Evolutionary conservation across 1,140 invertebrate genomes (phyloP).

Genomic region (Lordiphosa stackelbergi): DNA sequence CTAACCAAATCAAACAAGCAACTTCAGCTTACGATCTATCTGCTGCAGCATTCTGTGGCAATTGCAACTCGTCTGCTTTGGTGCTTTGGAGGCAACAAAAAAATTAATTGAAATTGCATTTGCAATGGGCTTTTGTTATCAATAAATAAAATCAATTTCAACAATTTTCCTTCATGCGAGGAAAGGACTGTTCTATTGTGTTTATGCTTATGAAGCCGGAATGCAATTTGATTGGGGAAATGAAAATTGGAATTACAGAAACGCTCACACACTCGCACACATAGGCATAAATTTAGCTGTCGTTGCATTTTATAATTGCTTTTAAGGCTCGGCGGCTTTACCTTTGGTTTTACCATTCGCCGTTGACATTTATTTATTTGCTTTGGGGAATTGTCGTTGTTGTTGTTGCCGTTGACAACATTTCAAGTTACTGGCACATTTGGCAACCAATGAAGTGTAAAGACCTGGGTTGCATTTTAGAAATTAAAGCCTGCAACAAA

Average conservation of each 20-base stretch:
- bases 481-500: conserved; percentile 27
- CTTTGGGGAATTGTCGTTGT: conserved; percentile 62
- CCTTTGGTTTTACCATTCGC: conserved; percentile 43
- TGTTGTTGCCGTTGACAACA: conserved; percentile 50
- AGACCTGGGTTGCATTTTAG: conserved; percentile 52
- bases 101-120: conserved; percentile 74
- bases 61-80: conserved; percentile 33
- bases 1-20: conserved; percentile 39
- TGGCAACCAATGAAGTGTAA: conserved; percentile 66
- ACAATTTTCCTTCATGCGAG: conserved; percentile 15
- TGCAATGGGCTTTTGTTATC: conserved; percentile 48
- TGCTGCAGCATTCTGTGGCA: conserved; percentile 34
- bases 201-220: conserved; percentile 51
- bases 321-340: conserved; percentile 52
- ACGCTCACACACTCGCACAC: conserved; percentile 13
- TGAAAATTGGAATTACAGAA: conserved; percentile 22
- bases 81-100: conserved; percentile 36
- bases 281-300: conserved; percentile 24
- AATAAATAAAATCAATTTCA: conserved; percentile 72
- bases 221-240: conserved; percentile 51
- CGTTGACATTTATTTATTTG: conserved; percentile 72
- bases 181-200: conserved; percentile 43
- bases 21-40: conserved; percentile 25
- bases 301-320: conserved; percentile 71
- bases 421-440: conserved; percentile 57